A percentile compares a stretch with the other conserved stretches of the same genome.
These are phyloP conservation scores for Calidris pygmaea DNA, from an alignment of 2,113 vertebrate genomes.

Conservation along the genomic window DNA sequence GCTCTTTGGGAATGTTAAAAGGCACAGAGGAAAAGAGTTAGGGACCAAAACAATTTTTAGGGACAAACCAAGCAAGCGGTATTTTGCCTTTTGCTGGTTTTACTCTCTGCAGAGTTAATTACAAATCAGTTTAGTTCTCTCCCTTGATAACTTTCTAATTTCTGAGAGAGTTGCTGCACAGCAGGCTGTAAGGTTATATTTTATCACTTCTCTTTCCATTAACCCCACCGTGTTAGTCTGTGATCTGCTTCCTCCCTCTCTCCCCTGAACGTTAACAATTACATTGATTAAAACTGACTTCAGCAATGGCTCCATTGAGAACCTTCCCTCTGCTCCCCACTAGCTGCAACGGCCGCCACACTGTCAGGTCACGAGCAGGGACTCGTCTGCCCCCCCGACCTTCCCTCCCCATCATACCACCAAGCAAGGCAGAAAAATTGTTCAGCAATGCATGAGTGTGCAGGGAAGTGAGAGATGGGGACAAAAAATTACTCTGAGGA, in stretches of 20 bases:
- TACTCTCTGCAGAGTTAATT: constrained; percentile 67
- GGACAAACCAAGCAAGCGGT: background rate
- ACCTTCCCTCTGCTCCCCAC: background rate
- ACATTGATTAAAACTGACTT: constrained; percentile 60
- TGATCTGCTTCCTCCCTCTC: constrained; percentile 40
- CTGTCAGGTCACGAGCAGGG: background rate
- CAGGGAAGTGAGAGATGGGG: background rate
- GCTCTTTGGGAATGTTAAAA: background rate
- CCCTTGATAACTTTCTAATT: constrained; percentile 62
- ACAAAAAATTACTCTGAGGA: background rate
- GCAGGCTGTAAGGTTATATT: constrained; percentile 63
- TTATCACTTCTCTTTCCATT: constrained; percentile 65
- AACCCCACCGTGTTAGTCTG: constrained; percentile 33
- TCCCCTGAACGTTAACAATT: constrained; percentile 24
- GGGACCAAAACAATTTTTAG: background rate
- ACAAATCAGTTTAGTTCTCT: constrained; percentile 73
- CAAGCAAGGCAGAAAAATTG: constrained; percentile 16
- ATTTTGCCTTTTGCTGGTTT: constrained; percentile 48
- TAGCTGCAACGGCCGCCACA: background rate
- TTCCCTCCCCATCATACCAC: background rate
- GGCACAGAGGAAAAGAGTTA: background rate
- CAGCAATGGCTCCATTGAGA: background rate
- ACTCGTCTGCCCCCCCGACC: background rate
- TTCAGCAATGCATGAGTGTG: background rate
- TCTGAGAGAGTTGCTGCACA: constrained; percentile 53